Evolutionary conservation across 2,888 invertebrate species (phyloP), one percentile per base, ranked within the genome.

Genomic region (Timandra comae): DNA sequence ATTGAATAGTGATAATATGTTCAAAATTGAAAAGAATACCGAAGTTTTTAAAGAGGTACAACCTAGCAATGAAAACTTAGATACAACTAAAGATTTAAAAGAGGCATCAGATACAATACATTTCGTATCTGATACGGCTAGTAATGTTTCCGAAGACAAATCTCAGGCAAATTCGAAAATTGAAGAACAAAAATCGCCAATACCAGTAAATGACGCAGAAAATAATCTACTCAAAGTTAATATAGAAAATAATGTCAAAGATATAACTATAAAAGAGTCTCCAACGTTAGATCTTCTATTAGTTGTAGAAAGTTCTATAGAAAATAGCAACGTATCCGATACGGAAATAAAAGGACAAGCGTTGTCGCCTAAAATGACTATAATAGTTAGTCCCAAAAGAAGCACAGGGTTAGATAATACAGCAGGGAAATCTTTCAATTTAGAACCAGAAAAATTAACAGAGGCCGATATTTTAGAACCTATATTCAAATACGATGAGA

Each of bases 221-320:
- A n/a, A n/a, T n/a, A 65, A 69, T 45, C 12, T 67, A 12, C 43
- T 75, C 1, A 38, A 52, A 35, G 57, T 75, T 1, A 72, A 75
- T 56, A 54, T 76, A 5, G 68, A 77, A 46, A 62, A 42, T 12
- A 47, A 55, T 0, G 52, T 41, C 6, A 60, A 63, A 33, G 35
- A n/a, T n/a, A n/a, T n/a, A n/a, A n/a, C n/a, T n/a, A n/a, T n/a
- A n/a, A n/a, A n/a, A n/a, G n/a, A n/a, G n/a, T n/a, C n/a, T 54
- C 42, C 47, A n/a, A 28, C 55, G 0, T 44, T 55, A 32, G 59
- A 64, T 7, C 12, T 72, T 22, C 25, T 63, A 21, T 22, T 78
- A 1, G 48, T 71, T 1, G 63, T 80, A 0, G 60, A 73, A 39
- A 73, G 70, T 31, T 54, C 72, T 0, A 49, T 61, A 0, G 57